These are phyloP conservation scores for Natrix natrix DNA, from an alignment of 2,797 vertebrate genomes.

Conservation along the genomic window DNA sequence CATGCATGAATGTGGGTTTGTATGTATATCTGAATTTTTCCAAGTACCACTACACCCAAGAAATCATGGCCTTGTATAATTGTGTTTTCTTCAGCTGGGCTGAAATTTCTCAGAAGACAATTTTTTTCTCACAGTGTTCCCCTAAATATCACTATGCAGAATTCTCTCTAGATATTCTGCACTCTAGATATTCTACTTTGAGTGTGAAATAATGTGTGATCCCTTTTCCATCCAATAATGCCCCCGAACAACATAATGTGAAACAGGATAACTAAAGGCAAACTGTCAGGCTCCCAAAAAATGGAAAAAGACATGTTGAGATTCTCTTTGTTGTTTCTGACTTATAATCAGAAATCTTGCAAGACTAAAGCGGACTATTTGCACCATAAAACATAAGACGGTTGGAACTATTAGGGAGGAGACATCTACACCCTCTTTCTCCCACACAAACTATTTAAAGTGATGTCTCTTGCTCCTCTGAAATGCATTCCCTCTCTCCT, in stretches of 20 bases:
- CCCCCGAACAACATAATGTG: not conserved
- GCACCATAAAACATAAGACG: not conserved
- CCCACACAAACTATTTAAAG: not conserved
- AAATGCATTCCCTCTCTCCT: not conserved
- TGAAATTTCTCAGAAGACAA: not conserved
- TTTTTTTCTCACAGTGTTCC: not conserved
- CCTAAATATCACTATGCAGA: not conserved
- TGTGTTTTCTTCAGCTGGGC: not conserved
- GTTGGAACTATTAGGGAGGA: not conserved
- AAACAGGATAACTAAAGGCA: not conserved
- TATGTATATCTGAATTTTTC: not conserved
- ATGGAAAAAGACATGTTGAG: not conserved
- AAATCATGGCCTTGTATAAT: not conserved
- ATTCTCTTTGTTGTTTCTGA: not conserved
- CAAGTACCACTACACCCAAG: not conserved
- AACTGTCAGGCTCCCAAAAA: not conserved
- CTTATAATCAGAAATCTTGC: not conserved
- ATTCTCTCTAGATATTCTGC: not conserved
- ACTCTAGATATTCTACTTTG: not conserved
- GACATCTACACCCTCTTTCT: not conserved
- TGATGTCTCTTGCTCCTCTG: not conserved
- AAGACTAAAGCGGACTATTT: not conserved
- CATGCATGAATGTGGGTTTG: not conserved
- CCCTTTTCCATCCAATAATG: not conserved
- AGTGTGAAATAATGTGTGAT: not conserved